These are phyloP conservation scores for Melanophora roralis DNA, from an alignment of 2,888 invertebrate species.

Conservation along the genomic window DNA sequence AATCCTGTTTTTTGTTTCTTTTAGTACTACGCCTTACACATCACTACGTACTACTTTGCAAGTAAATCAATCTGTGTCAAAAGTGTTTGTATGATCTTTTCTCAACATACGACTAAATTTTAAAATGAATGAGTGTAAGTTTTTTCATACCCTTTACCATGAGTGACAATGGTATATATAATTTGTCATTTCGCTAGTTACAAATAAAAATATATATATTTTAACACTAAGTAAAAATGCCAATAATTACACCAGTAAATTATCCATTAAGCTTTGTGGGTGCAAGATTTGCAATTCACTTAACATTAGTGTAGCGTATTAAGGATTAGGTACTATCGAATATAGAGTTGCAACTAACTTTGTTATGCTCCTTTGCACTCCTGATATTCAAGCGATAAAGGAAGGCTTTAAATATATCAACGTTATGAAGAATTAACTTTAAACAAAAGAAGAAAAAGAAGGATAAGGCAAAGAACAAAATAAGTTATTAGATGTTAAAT, in stretches of 20 bases:
- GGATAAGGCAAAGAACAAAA: conserved; percentile 9
- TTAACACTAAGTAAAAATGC: too few species aligned
- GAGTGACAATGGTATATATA: too few species aligned
- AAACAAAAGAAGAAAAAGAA: conserved; percentile 33
- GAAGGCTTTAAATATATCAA: conserved; percentile 53
- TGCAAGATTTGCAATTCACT: too few species aligned
- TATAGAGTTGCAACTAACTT: too few species aligned
- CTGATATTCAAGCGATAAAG: conserved; percentile 2
- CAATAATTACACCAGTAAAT: too few species aligned
- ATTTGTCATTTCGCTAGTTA: too few species aligned
- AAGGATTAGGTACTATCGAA: too few species aligned
- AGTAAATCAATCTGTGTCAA: conserved; percentile 61
- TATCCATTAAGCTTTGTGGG: too few species aligned
- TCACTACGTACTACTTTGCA: background rate
- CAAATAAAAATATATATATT: too few species aligned
- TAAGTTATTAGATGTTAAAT: conserved; percentile 29
- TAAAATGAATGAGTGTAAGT: conserved; percentile 22
- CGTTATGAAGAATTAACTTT: conserved; percentile 51
- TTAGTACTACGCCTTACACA: background rate
- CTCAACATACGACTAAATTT: conserved; percentile 31
- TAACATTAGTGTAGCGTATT: too few species aligned
- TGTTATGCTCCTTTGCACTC: conserved; percentile 2
- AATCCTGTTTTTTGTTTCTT: background rate
- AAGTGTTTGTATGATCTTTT: conserved; percentile 52
- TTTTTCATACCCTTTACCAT: too few species aligned